Conservation (phyloP, 64 coral and sea anemone genomes). For the Actinia equina region DNA sequence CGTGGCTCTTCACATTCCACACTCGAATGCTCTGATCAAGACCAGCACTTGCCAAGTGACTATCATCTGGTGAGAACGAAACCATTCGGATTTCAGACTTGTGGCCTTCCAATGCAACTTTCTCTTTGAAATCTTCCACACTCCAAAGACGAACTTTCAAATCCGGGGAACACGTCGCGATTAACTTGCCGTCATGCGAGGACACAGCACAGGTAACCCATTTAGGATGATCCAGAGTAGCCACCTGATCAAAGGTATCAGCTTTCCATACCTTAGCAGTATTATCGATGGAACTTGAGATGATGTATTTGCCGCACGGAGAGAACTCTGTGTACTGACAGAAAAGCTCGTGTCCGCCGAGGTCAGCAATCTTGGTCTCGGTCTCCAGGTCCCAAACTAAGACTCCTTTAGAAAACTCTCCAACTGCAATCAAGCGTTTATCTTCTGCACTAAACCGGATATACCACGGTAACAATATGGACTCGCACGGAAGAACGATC, state of each 20-base stretch:
- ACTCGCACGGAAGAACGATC: slow-evolving; percentile 33
- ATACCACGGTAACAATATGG: slow-evolving; percentile 43
- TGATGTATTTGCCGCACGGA: slow-evolving; percentile 42
- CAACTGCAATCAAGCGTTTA: slow-evolving; percentile 46
- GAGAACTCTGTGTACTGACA: slow-evolving; percentile 67
- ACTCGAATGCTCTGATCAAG: slow-evolving; percentile 55
- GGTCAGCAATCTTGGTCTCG: background rate
- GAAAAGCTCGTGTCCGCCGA: slow-evolving; percentile 45
- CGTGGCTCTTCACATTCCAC: slow-evolving; percentile 23
- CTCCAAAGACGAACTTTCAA: slow-evolving; percentile 45
- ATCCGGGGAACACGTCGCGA: slow-evolving; percentile 56
- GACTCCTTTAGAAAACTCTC: slow-evolving; percentile 44
- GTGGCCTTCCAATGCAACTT: slow-evolving; percentile 23
- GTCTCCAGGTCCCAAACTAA: slow-evolving; percentile 55
- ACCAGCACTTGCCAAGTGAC: slow-evolving; percentile 43
- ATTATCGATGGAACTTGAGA: slow-evolving; percentile 55
- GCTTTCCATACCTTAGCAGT: slow-evolving; percentile 42
- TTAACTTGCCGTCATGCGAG: slow-evolving; percentile 33
- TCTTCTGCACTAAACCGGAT: slow-evolving; percentile 41
- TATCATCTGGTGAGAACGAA: slow-evolving; percentile 29
- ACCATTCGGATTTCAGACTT: slow-evolving; percentile 56
- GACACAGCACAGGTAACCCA: slow-evolving; percentile 57
- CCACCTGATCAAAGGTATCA: slow-evolving; percentile 17
- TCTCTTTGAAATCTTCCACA: slow-evolving; percentile 16
- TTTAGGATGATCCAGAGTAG: slow-evolving; percentile 36